Conservation (phyloP, 2,888 invertebrate species). For the Drosophila birchii region DNA sequence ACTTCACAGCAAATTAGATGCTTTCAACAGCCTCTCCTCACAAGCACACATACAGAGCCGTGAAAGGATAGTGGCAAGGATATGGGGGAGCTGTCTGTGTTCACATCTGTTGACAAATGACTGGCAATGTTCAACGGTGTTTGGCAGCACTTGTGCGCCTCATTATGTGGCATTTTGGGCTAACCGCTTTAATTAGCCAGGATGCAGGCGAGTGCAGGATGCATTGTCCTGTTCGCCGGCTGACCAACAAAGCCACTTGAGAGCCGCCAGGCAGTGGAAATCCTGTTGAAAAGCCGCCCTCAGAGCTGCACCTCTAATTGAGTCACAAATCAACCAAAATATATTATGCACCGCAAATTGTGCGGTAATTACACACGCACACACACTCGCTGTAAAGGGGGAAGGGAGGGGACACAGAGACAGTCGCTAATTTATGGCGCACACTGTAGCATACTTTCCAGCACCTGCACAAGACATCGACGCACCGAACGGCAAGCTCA, state of each 20-base stretch:
- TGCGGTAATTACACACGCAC: slow-evolving; percentile 74
- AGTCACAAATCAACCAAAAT: slow-evolving; percentile 84
- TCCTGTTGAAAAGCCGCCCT: slow-evolving; percentile 43
- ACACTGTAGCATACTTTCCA: slow-evolving; percentile 75
- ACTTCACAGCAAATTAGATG: slow-evolving; percentile 77
- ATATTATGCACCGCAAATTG: slow-evolving; percentile 80
- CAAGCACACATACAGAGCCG: slow-evolving; percentile 14
- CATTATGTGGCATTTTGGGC: slow-evolving; percentile 81
- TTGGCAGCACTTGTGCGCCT: slow-evolving; percentile 81
- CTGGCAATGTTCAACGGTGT: slow-evolving; percentile 77
- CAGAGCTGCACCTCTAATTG: slow-evolving; percentile 79
- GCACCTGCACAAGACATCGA: slow-evolving; percentile 65
- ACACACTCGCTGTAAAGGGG: neutral
- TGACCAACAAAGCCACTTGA: slow-evolving; percentile 74
- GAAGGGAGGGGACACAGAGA: slow-evolving; percentile 9
- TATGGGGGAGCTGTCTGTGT: slow-evolving; percentile 26
- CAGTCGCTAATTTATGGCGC: slow-evolving; percentile 80
- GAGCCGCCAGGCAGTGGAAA: slow-evolving; percentile 59
- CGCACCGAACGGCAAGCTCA: slow-evolving; percentile 24
- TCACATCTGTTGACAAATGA: slow-evolving; percentile 74
- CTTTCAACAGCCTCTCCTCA: slow-evolving; percentile 71
- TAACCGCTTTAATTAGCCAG: slow-evolving; percentile 82
- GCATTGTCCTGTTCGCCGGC: slow-evolving; percentile 66
- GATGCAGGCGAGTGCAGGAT: slow-evolving; percentile 67
- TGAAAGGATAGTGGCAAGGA: slow-evolving; percentile 8